phyloP scores from a whole-genome alignment of 2,888 invertebrate species.

The Athrips mouffetella region DNA sequence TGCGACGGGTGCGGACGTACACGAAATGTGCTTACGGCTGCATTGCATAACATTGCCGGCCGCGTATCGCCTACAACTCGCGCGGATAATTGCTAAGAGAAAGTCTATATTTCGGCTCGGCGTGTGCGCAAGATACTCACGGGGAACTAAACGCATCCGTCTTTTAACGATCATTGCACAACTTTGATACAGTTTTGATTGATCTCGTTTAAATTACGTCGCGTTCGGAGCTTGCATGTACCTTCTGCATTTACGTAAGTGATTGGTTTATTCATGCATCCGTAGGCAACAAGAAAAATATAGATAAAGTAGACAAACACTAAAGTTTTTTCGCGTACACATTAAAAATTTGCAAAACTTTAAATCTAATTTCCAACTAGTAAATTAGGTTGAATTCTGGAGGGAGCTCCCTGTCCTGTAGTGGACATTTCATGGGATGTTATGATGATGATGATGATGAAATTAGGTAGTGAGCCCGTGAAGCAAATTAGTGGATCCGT shows the following conservation, averaged over 20 bases:
- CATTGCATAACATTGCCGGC: slow-evolving; percentile 39
- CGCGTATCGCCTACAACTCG: slow-evolving; percentile 22
- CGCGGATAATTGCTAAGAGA: slow-evolving; percentile 61
- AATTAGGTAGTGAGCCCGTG: too few relatives aligned
- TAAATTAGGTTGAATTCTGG: too few relatives aligned
- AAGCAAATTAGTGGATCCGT: too few relatives aligned
- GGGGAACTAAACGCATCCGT: slow-evolving; percentile 38
- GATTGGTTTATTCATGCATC: background rate
- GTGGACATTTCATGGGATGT: too few relatives aligned
- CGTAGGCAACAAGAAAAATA: too few relatives aligned
- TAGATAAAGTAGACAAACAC: too few relatives aligned
- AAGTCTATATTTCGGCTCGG: slow-evolving; percentile 70
- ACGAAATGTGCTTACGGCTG: slow-evolving; percentile 43
- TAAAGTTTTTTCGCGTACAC: too few relatives aligned
- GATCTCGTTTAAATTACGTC: slow-evolving; percentile 10
- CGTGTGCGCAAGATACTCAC: slow-evolving; percentile 47
- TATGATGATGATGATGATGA: too few relatives aligned
- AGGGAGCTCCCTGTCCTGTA: too few relatives aligned
- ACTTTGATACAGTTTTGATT: slow-evolving; percentile 30
- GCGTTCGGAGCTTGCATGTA: too few relatives aligned
- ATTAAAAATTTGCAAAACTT: too few relatives aligned
- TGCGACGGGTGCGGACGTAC: slow-evolving; percentile 18
- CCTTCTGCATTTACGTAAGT: background rate
- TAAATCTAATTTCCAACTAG: too few relatives aligned
- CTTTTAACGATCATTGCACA: slow-evolving; percentile 52